Evolutionary conservation across 2,888 invertebrate species (phyloP), one percentile per base, ranked within the genome.

Genomic region (Lepidochrysops patricia): DNA sequence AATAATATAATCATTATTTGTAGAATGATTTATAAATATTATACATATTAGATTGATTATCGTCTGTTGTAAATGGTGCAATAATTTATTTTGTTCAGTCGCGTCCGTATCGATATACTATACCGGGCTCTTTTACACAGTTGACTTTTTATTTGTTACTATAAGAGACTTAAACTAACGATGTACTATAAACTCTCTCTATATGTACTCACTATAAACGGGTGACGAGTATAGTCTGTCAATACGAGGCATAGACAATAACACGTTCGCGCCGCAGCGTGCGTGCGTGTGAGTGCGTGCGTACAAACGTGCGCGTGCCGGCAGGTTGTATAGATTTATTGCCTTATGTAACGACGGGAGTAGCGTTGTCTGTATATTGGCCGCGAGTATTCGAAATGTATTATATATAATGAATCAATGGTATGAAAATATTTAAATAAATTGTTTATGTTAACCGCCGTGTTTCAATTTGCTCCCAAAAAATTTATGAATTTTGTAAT

Each of bases 371-470:
- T 73, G 76, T 72, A 73, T 73, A 72, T 70, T 70, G 63, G 67
- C 57, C 62, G 57, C 64, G 60, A 62, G 69, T 75, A 76, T 77
- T 80, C 69, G 70, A 72, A 74, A 74, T 85, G 83, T 86, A 84
- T 81, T 81, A 82, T 84, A 82, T 75, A 49, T 59, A 54, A 29
- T 54, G 54, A 71, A 80, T 85, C 77, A 77, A 78, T 77, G 71
- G 69, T 74, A 79, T 77, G 75, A 79, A 74, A 72, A 82, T 84
- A 84, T 84, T 84, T 80, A 82, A 85, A 84, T 85, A 85, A 84
- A 86, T 77, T 83, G 84, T 83, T 85, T 84, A 84, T 74, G 85
- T 84, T 86, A 75, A 82, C 81, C 85, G 85, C 84, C 43, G 57
- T 49, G 48, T 71, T 70, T 71, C 12, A 54, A 15, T 54, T 26